Base-by-base conservation (phyloP, 2,797 vertebrate species). In the Sciaenops ocellatus region DNA sequence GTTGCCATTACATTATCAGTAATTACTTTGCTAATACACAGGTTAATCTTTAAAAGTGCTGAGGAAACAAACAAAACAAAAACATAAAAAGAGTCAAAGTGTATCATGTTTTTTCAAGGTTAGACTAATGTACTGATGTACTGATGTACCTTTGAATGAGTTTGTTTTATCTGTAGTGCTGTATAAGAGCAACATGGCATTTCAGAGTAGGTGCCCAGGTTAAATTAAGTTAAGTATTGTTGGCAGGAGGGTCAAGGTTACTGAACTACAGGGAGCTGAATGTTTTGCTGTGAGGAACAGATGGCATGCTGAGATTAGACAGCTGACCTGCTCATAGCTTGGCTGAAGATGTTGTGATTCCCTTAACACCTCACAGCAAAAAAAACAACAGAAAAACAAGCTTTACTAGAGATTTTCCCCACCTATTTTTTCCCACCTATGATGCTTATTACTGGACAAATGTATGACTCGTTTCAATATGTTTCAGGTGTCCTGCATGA, bases 241-340 rank as follows among this genome's bases (percentile, higher is more conserved):
- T 34, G 71, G 57, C 16, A 57, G 56, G 10, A 51, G 22, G 79
- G 66, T 87, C 64, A 85, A 80, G 79, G 76, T 87, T 26, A 78
- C 38, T 61, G 44, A 69, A 24, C 9, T 17, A 18, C 17, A 28
- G 28, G 47, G 24, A 78, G 55, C 65, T 66, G 69, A 64, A 42
- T 57, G 71, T 73, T 83, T 79, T 67, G 28, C 85, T 57, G 50
- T 46, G 62, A 85, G 78, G 56, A 83, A 79, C 91, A 93, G 90
- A 90, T 91, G 90, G 87, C 48, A 4, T 1, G 0, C 65, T 82
- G 73, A 71, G 89, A 90, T 93, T 93, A 91, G 82, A 83, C 80
- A 59, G 70, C 66, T 85, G 85, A 90, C 87, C 79, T 82, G 44
- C 47, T 81, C 41, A 22, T 38, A 28, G 50, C 56, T 80, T 60